These are phyloP conservation scores for Lucilia cuprina DNA, from an alignment of 1,140 invertebrate genomes.

Conservation along the genomic window DNA sequence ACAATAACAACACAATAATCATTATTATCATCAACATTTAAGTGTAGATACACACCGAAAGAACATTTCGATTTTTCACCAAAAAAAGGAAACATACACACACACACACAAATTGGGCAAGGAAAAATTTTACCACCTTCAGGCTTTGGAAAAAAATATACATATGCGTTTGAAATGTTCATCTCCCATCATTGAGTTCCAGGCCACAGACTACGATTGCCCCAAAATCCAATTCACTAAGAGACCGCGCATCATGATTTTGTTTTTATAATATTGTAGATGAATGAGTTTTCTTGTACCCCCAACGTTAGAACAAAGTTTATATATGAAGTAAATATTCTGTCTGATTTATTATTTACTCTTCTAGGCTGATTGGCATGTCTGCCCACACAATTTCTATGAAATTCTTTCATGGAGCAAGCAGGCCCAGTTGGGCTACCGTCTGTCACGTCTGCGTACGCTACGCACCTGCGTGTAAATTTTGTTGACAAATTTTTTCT, in stretches of 20 bases:
- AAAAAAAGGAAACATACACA: constrained; percentile 18
- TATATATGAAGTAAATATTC: not conserved
- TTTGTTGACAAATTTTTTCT: constrained; percentile 42
- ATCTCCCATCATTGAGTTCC: too few relatives aligned
- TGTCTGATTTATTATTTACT: constrained; percentile 11
- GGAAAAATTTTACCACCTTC: not conserved
- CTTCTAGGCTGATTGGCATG: constrained; percentile 6
- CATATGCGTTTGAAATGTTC: too few relatives aligned
- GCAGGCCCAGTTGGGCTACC: constrained; percentile 71
- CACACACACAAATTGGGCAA: not conserved
- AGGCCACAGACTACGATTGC: too few relatives aligned
- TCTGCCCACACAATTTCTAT: constrained; percentile 8
- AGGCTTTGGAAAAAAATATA: too few relatives aligned
- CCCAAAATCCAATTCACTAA: not conserved
- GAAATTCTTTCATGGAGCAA: constrained; percentile 68
- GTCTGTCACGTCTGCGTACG: constrained; percentile 79
- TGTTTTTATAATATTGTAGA: not conserved
- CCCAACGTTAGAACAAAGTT: not conserved
- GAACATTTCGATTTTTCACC: constrained; percentile 30
- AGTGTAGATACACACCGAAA: constrained; percentile 37
- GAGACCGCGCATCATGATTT: constrained; percentile 14
- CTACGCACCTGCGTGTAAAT: constrained; percentile 84
- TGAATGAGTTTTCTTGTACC: not conserved
- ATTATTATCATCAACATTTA: constrained; percentile 40
- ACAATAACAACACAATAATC: constrained; percentile 43